Evolutionary conservation across 92 coral and sea anemone genomes (phyloP).

Genomic region (Pocillopora grandis): DNA sequence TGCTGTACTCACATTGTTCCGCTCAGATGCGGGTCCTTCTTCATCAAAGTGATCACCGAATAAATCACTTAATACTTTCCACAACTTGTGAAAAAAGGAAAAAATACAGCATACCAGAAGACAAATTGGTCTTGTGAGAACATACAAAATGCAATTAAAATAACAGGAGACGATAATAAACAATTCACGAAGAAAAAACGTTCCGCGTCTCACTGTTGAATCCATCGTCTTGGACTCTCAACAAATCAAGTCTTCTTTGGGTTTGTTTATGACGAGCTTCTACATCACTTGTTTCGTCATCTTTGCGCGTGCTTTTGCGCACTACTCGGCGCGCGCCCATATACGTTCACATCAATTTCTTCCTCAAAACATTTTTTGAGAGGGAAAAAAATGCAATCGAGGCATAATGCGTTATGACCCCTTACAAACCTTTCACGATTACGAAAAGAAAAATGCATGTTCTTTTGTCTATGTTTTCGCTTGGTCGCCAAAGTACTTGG

Average conservation of each 20-base stretch:
- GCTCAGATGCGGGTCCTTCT: too few species aligned
- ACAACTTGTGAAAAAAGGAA: neutral
- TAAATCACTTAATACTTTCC: neutral
- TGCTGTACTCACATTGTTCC: too few species aligned
- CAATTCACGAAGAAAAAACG: neutral
- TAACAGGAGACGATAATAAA: neutral
- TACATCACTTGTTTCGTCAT: neutral
- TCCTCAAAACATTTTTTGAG: neutral
- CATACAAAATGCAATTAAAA: neutral
- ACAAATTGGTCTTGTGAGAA: neutral
- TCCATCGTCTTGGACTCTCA: neutral
- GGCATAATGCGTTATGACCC: too few species aligned
- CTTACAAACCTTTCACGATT: too few species aligned
- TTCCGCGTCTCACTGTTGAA: neutral
- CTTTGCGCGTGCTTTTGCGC: neutral
- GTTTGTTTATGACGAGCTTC: constrained; percentile 1
- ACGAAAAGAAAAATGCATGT: too few species aligned
- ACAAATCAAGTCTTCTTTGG: neutral
- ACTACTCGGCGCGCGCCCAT: neutral
- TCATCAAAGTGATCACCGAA: neutral
- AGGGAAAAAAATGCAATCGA: too few species aligned
- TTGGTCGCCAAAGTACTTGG: too few species aligned
- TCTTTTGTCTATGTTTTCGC: too few species aligned
- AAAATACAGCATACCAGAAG: neutral
- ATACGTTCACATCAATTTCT: neutral